Evolutionary conservation across 2,888 invertebrate species (phyloP), one percentile per base, ranked within the genome.

Genomic region (Tinea trinotella): DNA sequence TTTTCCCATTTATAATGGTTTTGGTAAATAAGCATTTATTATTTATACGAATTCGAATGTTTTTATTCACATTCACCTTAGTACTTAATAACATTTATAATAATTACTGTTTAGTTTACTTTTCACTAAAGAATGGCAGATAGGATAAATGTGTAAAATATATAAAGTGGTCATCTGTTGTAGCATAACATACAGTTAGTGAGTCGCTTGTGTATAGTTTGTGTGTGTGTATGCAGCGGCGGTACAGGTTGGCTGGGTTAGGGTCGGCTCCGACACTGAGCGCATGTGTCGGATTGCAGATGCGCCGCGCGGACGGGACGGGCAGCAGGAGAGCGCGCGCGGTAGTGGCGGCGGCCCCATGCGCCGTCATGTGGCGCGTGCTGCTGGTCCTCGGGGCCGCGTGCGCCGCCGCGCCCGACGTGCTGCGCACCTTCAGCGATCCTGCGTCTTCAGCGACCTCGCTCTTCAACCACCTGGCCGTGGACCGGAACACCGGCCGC

Each of bases 401-500:
- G 68, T 77, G 80, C 76, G 81, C 82, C 81, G 76, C 81, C 79
- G 75, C 84, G 76, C 77, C 89, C 71, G 90, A 91, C 76, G 90
- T 92, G 76, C 90, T 93, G 75, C 87, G 89, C 73, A 88, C 88
- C 70, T 93, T 91, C 86, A 73, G 82, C 80, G 91, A 91, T 74
- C 81, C 87, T 58, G 79, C 88, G 59, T 85, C 89, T 63, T 87
- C 89, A 61, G 88, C 90, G 64, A 83, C 88, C 60, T 92, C 91
- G 63, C 88, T 88, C 63, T 93, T 97, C 87, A 95, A 96, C 81
- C 96, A 96, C 77, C 88, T 97, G 65, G 94, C 94, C 64, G 93
- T 97, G 64, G 95, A 98, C 80, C 93, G 93, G 74, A 92, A 94
- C 77, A 96, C 96, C 52, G 97, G 97, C 58, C 90, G 95, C 60